A percentile compares a stretch with the other conserved stretches of the same genome.
These are phyloP conservation scores for Onthophagus sagittarius DNA, from an alignment of 2,888 invertebrate species.

Conservation along the genomic window DNA sequence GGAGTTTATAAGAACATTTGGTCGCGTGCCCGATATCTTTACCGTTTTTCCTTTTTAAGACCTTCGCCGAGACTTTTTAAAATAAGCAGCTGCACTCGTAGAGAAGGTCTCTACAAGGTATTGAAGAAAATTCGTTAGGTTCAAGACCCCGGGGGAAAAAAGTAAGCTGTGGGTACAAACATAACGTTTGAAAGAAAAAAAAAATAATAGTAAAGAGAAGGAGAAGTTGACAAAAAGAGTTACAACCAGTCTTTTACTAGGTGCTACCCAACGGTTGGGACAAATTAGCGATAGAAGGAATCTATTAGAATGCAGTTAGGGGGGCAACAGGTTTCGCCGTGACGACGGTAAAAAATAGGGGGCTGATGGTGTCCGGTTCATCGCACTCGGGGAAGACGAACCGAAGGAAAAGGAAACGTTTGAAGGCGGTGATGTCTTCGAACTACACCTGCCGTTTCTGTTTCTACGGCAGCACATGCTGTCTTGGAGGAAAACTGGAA, in stretches of 20 bases:
- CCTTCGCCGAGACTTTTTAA: background rate
- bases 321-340: background rate
- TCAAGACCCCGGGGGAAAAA: background rate
- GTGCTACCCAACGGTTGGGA: background rate
- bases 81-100: background rate
- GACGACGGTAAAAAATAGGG: background rate
- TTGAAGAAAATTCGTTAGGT: background rate
- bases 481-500: background rate
- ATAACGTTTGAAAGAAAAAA: background rate
- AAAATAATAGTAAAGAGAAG: background rate
- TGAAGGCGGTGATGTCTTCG: background rate
- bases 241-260: background rate
- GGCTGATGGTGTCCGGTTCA: background rate
- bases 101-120: background rate
- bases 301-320: background rate
- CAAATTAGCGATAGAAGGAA: background rate
- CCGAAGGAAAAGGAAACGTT: background rate
- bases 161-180: background rate
- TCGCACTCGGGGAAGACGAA: background rate
- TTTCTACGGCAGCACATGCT: background rate
- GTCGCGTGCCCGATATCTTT: background rate
- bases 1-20: background rate
- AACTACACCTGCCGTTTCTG: background rate
- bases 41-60: background rate
- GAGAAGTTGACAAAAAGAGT: background rate